A percentile compares a stretch with the other conserved stretches of the same genome.
Evolutionary conservation across 2,797 vertebrate species (phyloP).

Genomic region (Artibeus lituratus): DNA sequence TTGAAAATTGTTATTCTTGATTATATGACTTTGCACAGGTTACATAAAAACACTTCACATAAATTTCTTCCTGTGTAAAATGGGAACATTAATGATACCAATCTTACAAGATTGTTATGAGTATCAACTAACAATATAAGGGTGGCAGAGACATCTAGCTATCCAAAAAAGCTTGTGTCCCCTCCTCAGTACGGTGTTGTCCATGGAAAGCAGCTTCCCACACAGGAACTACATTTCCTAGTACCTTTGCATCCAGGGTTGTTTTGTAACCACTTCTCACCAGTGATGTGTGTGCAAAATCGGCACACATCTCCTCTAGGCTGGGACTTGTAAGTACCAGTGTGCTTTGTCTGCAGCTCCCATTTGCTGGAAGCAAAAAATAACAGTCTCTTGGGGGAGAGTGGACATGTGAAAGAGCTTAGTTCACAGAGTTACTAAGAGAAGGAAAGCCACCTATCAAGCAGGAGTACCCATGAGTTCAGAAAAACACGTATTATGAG

Average conservation of each 20-base stretch:
- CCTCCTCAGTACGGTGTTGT: not conserved
- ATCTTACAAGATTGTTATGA: not conserved
- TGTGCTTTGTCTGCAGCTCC: not conserved
- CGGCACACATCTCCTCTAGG: not conserved
- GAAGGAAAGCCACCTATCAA: not conserved
- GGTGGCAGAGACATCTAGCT: not conserved
- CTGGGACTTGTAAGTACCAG: not conserved
- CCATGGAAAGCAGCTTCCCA: not conserved
- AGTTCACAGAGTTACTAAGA: not conserved
- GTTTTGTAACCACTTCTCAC: not conserved
- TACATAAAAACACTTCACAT: not conserved
- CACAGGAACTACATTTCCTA: not conserved
- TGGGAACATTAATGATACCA: not conserved
- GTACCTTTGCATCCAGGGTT: not conserved
- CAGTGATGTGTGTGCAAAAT: not conserved
- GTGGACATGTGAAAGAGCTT: not conserved
- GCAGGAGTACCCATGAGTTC: not conserved
- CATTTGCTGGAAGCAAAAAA: not conserved
- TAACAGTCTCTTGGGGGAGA: not conserved
- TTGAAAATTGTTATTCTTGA: not conserved
- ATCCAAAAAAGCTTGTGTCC: not conserved
- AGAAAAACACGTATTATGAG: not conserved
- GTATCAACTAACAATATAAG: not conserved
- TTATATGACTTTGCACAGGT: not conserved
- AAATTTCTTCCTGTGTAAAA: not conserved